phyloP scores from a whole-genome alignment of 2,888 invertebrate species.

The Andrena hattorfiana region DNA sequence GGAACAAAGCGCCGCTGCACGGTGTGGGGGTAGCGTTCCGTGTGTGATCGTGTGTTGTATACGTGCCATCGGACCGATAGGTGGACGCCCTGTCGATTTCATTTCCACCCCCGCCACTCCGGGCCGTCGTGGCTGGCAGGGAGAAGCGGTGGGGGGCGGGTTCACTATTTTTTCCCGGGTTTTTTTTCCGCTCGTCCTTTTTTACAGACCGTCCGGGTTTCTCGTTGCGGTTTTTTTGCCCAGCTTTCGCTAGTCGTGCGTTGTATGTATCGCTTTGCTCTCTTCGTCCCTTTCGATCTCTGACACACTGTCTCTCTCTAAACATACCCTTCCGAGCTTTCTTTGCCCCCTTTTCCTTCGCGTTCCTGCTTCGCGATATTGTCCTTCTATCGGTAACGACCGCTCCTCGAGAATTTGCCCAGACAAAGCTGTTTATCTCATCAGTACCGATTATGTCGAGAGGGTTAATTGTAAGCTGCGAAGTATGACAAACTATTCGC shows the following conservation, averaged over 20 bases:
- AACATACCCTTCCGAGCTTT: conserved; percentile 20
- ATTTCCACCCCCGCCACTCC: conserved; percentile 71
- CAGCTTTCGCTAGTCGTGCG: conserved; percentile 74
- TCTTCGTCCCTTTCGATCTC: conserved; percentile 22
- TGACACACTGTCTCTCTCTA: conserved; percentile 42
- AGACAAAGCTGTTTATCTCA: neutral
- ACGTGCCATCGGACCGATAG: conserved; percentile 81
- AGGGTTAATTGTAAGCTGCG: neutral
- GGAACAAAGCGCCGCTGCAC: conserved; percentile 57
- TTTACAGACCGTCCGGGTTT: conserved; percentile 72
- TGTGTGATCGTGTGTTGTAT: conserved; percentile 68
- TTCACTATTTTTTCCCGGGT: conserved; percentile 76
- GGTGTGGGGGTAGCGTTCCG: conserved; percentile 58
- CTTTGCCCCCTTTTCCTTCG: conserved; percentile 14
- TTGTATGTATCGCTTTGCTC: conserved; percentile 57
- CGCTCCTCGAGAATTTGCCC: neutral
- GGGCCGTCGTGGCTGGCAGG: conserved; percentile 30
- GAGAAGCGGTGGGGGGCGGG: conserved; percentile 57
- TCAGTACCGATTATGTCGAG: neutral
- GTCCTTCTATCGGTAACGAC: neutral
- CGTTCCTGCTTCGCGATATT: conserved; percentile 3
- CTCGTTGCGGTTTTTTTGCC: conserved; percentile 74
- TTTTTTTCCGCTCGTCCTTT: conserved; percentile 62
- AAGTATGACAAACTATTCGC: neutral
- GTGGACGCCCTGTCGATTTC: conserved; percentile 84